These are phyloP conservation scores for Myripristis jacobus DNA, from an alignment of 2,797 vertebrate species.

Conservation along the genomic window DNA sequence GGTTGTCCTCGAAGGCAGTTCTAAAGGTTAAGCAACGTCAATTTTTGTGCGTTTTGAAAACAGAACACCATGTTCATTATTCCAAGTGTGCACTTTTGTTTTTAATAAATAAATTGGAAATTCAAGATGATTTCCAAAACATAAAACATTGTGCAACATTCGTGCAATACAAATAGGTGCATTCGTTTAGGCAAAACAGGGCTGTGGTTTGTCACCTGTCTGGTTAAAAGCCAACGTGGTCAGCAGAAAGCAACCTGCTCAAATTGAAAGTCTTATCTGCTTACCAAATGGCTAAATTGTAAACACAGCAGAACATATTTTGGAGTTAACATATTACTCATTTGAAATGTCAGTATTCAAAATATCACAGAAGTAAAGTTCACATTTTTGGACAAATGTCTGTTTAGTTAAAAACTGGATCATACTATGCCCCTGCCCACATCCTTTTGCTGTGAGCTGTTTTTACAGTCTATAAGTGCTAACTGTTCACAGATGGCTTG, in stretches of 20 bases:
- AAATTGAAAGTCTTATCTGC: constrained; percentile 40
- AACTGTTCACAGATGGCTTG: constrained; percentile 13
- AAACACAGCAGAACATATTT: constrained; percentile 52
- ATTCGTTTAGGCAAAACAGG: constrained; percentile 46
- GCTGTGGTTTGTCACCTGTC: constrained; percentile 23
- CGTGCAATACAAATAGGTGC: constrained; percentile 75
- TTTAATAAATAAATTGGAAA: constrained; percentile 82
- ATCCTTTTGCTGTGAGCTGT: background rate
- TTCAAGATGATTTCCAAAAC: constrained; percentile 68
- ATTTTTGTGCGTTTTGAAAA: too few species aligned
- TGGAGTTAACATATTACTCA: constrained; percentile 30
- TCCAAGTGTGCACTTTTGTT: constrained; percentile 43
- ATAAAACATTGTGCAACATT: constrained; percentile 80
- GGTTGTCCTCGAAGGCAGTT: too few species aligned
- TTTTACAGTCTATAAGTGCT: constrained; percentile 5
- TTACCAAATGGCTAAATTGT: constrained; percentile 41
- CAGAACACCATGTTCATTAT: too few species aligned
- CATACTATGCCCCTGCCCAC: background rate
- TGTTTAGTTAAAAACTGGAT: constrained; percentile 42
- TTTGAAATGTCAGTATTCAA: constrained; percentile 28
- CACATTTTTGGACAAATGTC: constrained; percentile 25
- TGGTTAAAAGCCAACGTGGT: constrained; percentile 14
- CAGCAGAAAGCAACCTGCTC: constrained; percentile 15
- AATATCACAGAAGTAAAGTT: constrained; percentile 38
- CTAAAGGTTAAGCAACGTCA: too few species aligned